phyloP scores from a whole-genome alignment of 2,888 invertebrate species.

The Andrena trimmerana region DNA sequence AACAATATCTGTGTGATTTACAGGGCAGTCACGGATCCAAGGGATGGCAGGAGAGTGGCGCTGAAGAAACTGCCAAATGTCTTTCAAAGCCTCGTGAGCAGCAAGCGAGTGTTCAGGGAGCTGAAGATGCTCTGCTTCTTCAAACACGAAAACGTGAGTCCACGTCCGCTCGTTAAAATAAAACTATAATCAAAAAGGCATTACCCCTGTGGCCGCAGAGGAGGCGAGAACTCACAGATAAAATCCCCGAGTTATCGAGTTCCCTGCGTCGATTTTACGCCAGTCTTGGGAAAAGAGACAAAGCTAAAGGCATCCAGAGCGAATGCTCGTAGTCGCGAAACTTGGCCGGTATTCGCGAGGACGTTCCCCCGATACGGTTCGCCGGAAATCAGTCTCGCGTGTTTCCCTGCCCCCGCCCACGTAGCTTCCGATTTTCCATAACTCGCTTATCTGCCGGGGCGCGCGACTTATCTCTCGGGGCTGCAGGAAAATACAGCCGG shows the following conservation, averaged over 20 bases:
- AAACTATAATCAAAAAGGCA: not conserved
- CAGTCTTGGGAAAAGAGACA: no score
- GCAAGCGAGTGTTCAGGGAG: conserved; percentile 99
- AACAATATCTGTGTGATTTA: conserved; percentile 83
- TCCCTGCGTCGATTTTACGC: no score
- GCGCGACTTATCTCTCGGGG: conserved; percentile 23
- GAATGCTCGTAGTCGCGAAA: not conserved
- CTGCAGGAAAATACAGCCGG: conserved; percentile 33
- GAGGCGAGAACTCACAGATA: not conserved
- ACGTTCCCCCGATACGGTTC: not conserved
- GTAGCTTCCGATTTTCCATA: conserved; percentile 27
- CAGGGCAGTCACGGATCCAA: conserved; percentile 99
- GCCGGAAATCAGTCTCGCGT: conserved; percentile 7
- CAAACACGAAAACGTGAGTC: conserved; percentile 98
- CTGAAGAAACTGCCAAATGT: conserved; percentile 99
- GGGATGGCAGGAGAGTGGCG: conserved; percentile 98
- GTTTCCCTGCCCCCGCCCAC: not conserved
- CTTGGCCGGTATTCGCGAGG: not conserved
- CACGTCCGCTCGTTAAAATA: not conserved
- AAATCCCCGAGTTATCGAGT: no score
- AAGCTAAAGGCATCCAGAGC: not conserved
- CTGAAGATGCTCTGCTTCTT: conserved; percentile 99
- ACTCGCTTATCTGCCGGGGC: conserved; percentile 16
- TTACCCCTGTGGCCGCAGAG: no score
- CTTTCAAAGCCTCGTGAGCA: conserved; percentile 99